Base-by-base conservation (phyloP, 2,888 invertebrate genomes). In the Metalampra italica region DNA sequence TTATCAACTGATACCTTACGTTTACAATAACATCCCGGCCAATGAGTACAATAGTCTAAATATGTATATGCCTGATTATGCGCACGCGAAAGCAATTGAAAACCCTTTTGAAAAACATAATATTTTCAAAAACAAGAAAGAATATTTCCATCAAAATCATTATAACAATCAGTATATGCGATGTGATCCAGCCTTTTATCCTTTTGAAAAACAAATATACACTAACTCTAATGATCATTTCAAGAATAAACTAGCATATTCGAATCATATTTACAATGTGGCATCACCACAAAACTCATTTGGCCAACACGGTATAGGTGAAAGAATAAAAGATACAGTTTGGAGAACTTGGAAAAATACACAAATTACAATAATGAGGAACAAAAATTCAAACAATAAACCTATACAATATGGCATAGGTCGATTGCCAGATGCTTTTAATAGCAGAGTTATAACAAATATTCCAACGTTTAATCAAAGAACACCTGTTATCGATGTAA, bases 311-410 rank as follows among this genome's bases (percentile, higher is more conserved):
- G 9, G 9, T 38, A n/a, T 7, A 34, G 12, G 9, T 22, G 22
- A 40, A 7, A 44, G 12, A 42, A 9, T 32, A 30, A 30, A 45
- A 11, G 51, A 49, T 37, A 50, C 39, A 57, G 51, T 61, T 22
- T 60, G 60, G 58, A 55, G 58, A 38, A 49, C 51, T 29, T 66
- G 63, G 64, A 51, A 46, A 14, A 57, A 57, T 41, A 55, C 53
- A 14, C 43, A 56, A 44, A 50, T 59, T 22, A 12, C 34, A 22
- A 15, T 52, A 45, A 38, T 48, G 48, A 36, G 50, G 9, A 29
- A 9, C 9, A 29, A 11, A 39, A 14, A 37, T 34, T 34, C 34
- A 7, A 12, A 12, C 37, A 37, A 11, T 8, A 32, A 36, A n/a
- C 36, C 36, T n/a, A n/a, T 36, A n/a, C n/a, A n/a, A 36, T 2